Base-by-base conservation (phyloP, 1,140 invertebrate species). In the Cepaea nemoralis region DNA sequence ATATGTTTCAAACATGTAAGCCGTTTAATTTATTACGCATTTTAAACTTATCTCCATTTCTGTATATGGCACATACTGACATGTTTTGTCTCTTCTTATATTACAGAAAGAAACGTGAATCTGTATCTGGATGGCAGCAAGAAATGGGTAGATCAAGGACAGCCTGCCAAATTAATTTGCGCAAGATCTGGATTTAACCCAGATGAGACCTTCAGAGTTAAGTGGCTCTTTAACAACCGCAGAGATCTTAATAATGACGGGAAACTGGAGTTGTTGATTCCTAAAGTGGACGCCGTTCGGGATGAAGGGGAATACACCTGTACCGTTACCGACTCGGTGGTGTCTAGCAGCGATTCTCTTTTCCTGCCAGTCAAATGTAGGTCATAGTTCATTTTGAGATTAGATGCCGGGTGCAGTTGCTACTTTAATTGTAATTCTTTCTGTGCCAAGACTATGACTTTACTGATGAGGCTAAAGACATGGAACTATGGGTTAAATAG, bases 341-440 rank as follows among this genome's bases (percentile, higher is more conserved):
- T 31, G 0, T 63, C 59, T 6, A 63, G 59, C 59, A 63, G 59
- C 22, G 27, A 31, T 31, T 63, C 59, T 63, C 59, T 63, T 19
- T 63, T 63, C 27, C 59, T 63, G 27, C 59, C 59, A 63, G 27
- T 63, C 6, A 63, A 63, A 63, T 63, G 59, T 63, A 63, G 16
- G 59, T 63, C n/a, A 63, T 63, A 45, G 8, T 45, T 6, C 24
- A 14, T 12, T n/a, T 55, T 48, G 8, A 48, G 45, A 48, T 19
- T 48, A 48, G 8, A 12, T 48, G 19, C 19, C 45, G 19, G 8
- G 45, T 12, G n/a, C n/a, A n/a, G n/a, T n/a, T n/a, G n/a, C n/a
- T n/a, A n/a, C n/a, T n/a, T n/a, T n/a, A n/a, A n/a, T n/a, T n/a
- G n/a, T n/a, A n/a, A n/a, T n/a, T n/a, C n/a, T n/a, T n/a, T n/a